phyloP scores from a whole-genome alignment of 2,888 invertebrate genomes.

The Colostygia pectinataria region DNA sequence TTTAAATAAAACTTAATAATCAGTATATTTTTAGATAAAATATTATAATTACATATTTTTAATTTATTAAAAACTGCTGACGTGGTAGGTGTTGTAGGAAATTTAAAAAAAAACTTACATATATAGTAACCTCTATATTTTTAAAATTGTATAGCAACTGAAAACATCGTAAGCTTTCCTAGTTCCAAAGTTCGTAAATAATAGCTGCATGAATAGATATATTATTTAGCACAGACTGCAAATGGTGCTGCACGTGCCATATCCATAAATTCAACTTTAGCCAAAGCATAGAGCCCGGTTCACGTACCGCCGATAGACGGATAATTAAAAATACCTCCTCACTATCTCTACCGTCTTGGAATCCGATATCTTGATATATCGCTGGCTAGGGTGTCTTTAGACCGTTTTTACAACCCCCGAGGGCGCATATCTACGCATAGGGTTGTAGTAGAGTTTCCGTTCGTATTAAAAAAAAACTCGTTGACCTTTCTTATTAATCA shows the following conservation, averaged over 20 bases:
- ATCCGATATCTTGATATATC: conserved; percentile 74
- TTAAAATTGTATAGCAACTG: too few relatives aligned
- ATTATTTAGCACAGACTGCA: conserved; percentile 4
- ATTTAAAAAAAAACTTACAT: too few relatives aligned
- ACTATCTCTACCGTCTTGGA: conserved; percentile 52
- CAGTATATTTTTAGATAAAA: too few relatives aligned
- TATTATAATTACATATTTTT: too few relatives aligned
- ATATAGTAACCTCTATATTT: too few relatives aligned
- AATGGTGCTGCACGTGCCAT: conserved; percentile 18
- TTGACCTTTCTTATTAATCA: not conserved
- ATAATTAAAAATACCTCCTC: conserved; percentile 57
- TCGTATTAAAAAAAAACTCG: not conserved
- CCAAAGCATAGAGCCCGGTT: conserved; percentile 20
- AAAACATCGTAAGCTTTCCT: not conserved
- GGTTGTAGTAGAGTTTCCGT: not conserved
- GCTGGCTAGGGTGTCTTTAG: conserved; percentile 56
- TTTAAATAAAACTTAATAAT: too few relatives aligned
- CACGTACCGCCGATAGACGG: conserved; percentile 39
- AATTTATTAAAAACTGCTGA: too few relatives aligned
- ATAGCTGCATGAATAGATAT: not conserved
- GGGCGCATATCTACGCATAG: conserved; percentile 39
- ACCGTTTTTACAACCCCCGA: conserved; percentile 64
- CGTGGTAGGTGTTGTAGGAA: too few relatives aligned
- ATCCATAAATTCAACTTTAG: conserved; percentile 21
- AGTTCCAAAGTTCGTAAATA: not conserved